Conservation (phyloP, 2,113 vertebrate species). For the Myocastor coypus region DNA sequence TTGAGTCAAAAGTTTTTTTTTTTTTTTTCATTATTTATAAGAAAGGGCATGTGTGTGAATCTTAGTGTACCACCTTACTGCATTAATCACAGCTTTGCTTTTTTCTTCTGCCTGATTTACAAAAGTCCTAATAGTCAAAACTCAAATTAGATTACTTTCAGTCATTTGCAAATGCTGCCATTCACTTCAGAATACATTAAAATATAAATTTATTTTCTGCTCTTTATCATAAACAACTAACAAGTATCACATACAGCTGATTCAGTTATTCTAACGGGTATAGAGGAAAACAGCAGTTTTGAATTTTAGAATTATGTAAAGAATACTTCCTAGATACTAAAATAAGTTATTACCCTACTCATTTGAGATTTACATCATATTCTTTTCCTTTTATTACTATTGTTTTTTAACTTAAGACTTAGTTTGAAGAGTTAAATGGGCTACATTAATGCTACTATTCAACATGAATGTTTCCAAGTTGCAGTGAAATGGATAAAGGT, state of each 20-base stretch:
- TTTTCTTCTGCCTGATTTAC: constrained; percentile 76
- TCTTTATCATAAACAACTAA: constrained; percentile 83
- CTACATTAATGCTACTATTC: constrained; percentile 88
- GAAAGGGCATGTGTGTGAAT: constrained; percentile 82
- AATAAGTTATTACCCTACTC: constrained; percentile 85
- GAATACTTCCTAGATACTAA: too few species aligned
- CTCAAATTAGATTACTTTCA: constrained; percentile 75
- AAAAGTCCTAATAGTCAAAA: constrained; percentile 60
- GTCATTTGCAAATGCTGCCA: constrained; percentile 72
- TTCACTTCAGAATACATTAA: constrained; percentile 84
- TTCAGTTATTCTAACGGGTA: constrained; percentile 69
- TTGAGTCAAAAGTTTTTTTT: constrained; percentile 88
- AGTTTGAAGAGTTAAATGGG: constrained; percentile 87
- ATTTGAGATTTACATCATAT: constrained; percentile 76
- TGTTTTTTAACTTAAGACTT: constrained; percentile 81
- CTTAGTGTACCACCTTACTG: constrained; percentile 70
- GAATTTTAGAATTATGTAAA: constrained; percentile 85
- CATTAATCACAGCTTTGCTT: constrained; percentile 51
- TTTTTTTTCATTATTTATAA: constrained; percentile 84
- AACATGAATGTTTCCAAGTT: constrained; percentile 88
- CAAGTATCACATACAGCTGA: constrained; percentile 41
- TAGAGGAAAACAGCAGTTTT: constrained; percentile 80
- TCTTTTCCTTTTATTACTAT: constrained; percentile 33
- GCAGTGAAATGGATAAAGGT: constrained; percentile 90
- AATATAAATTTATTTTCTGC: constrained; percentile 84